Evolutionary conservation across 1,140 invertebrate species (phyloP).

Genomic region (Wiebesia pumilae): DNA sequence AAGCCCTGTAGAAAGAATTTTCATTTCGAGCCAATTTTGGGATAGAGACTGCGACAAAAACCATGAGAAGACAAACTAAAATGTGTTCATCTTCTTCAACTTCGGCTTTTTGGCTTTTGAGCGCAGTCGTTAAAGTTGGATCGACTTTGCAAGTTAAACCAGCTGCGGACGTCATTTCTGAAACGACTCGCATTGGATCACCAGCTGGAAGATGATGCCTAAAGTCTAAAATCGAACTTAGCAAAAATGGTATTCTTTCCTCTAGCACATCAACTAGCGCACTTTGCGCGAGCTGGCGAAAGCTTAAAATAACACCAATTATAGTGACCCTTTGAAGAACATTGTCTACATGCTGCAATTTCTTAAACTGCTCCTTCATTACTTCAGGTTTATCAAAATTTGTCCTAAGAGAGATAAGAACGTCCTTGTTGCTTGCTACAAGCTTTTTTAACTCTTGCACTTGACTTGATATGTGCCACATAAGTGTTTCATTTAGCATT

Average conservation of each 20-base stretch:
- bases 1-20: conserved; percentile 91
- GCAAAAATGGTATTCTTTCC: conserved; percentile 95
- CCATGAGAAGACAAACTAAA: conserved; percentile 96
- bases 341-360: conserved; percentile 92
- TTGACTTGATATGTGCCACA: conserved; percentile 99
- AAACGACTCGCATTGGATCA: conserved; percentile 94
- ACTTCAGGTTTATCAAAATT: conserved; percentile 94
- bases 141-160: conserved; percentile 95
- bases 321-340: conserved; percentile 97
- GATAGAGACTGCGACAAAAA: conserved; percentile 98
- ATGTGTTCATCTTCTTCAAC: conserved; percentile 93
- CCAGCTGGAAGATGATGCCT: conserved; percentile 93
- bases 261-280: conserved; percentile 95
- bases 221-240: conserved; percentile 96
- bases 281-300: conserved; percentile 93
- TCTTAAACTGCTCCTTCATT: conserved; percentile 98
- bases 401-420: conserved; percentile 90
- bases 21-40: conserved; percentile 96
- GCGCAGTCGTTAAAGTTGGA: conserved; percentile 91
- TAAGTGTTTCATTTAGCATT: conserved; percentile 95
- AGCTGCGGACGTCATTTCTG: conserved; percentile 97
- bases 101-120: conserved; percentile 91
- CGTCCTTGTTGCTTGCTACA: conserved; percentile 94
- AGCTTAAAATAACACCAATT: conserved; percentile 97
- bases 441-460: conserved; percentile 97